These are phyloP conservation scores for Thaumatotibia leucotreta DNA, from an alignment of 1,140 invertebrate genomes.

Conservation along the genomic window DNA sequence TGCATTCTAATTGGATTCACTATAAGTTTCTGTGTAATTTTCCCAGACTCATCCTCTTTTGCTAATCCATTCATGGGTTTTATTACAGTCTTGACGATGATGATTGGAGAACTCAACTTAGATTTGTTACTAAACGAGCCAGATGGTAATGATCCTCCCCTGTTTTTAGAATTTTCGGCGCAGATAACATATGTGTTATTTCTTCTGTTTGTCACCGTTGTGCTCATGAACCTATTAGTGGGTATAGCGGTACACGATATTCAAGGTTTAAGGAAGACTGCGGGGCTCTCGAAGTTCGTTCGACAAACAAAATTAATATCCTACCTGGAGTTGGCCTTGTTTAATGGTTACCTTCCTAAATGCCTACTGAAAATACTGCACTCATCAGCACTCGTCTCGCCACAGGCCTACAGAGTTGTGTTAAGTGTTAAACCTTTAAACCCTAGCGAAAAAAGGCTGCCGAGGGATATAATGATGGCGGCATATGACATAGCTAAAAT, in stretches of 20 bases:
- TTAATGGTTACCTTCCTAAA: conserved; percentile 83
- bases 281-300: conserved; percentile 84
- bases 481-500: conserved; percentile 86
- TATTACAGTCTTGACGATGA: conserved; percentile 91
- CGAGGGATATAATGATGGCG: conserved; percentile 84
- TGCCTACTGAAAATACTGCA: conserved; percentile 84
- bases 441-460: conserved; percentile 86
- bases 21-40: conserved; percentile 91
- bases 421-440: conserved; percentile 88
- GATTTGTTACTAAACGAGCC: conserved; percentile 82
- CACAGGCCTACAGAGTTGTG: conserved; percentile 86
- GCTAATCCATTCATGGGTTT: conserved; percentile 87
- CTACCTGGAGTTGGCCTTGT: conserved; percentile 84
- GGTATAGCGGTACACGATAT: conserved; percentile 90
- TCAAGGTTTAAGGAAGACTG: conserved; percentile 86
- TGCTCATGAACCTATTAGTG: conserved; percentile 88
- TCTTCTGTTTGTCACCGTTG: conserved; percentile 86
- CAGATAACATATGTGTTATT: conserved; percentile 86
- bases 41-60: conserved; percentile 87
- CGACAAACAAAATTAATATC: conserved; percentile 87
- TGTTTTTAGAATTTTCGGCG: conserved; percentile 82
- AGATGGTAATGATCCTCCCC: conserved; percentile 78
- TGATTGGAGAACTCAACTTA: conserved; percentile 90
- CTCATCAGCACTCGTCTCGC: conserved; percentile 85
- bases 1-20: conserved; percentile 91